phyloP scores from a whole-genome alignment of 2,888 invertebrate genomes.

The Tenodera sinensis region DNA sequence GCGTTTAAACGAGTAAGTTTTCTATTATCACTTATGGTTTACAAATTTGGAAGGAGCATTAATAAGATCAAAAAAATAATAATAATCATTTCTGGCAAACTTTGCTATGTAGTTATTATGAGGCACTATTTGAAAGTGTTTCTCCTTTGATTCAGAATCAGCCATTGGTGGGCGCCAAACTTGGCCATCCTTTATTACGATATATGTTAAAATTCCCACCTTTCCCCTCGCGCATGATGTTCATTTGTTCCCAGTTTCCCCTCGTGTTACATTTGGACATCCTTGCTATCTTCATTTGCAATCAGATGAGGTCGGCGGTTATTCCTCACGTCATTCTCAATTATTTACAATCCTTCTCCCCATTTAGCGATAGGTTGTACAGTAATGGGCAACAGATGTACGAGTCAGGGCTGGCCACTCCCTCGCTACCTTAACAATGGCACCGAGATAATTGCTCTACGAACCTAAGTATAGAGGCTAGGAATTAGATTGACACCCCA shows the following conservation, averaged over 20 bases:
- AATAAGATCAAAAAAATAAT: too few species aligned
- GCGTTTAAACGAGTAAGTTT: too few species aligned
- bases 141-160: too few species aligned
- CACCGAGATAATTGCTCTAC: background rate
- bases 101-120: too few species aligned
- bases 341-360: background rate
- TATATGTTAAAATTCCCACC: background rate
- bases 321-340: background rate
- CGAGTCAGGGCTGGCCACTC: too few species aligned
- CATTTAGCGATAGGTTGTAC: background rate
- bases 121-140: too few species aligned
- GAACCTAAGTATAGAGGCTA: background rate
- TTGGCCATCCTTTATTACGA: background rate
- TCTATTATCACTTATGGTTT: too few species aligned
- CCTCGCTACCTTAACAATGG: background rate
- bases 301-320: background rate
- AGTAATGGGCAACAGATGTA: background rate
- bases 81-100: too few species aligned
- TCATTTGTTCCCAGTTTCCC: background rate
- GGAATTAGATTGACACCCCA: background rate
- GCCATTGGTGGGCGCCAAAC: background rate
- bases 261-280: too few species aligned
- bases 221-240: background rate
- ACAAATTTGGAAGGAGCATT: too few species aligned
- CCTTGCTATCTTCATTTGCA: conserved; percentile 5